Percentiles rank a stretch among this genome's conserved stretches.
Conservation (phyloP, 2,113 vertebrate genomes). For the Notiomystis cincta region DNA sequence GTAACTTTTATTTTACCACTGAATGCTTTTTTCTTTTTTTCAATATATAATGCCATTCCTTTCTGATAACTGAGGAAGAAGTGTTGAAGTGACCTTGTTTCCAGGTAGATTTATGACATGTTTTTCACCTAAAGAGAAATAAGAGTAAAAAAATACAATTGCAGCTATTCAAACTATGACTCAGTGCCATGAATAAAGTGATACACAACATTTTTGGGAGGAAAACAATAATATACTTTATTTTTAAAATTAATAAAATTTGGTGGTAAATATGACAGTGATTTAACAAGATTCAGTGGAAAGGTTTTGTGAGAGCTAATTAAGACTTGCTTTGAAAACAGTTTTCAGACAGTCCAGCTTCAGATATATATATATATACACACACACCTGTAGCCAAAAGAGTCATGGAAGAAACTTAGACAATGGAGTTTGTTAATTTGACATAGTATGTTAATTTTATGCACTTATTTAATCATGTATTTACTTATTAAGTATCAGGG, state of each 20-base stretch:
- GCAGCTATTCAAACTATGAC: neutral
- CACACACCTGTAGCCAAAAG: neutral
- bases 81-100: neutral
- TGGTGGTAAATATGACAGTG: neutral
- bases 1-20: neutral
- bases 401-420: neutral
- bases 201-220: neutral
- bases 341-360: neutral
- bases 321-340: neutral
- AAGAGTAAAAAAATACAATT: neutral
- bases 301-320: neutral
- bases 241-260: neutral
- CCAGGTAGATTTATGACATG: neutral
- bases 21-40: neutral
- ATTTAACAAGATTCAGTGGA: neutral
- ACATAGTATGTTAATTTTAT: neutral
- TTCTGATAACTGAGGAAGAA: neutral
- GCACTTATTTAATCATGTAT: neutral
- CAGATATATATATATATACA: neutral
- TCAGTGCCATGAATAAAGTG: neutral
- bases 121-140: neutral
- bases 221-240: neutral
- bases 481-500: neutral
- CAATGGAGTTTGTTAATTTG: neutral
- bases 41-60: neutral